Conservation (phyloP, 2,113 vertebrate species). For the Dasyurus viverrinus region DNA sequence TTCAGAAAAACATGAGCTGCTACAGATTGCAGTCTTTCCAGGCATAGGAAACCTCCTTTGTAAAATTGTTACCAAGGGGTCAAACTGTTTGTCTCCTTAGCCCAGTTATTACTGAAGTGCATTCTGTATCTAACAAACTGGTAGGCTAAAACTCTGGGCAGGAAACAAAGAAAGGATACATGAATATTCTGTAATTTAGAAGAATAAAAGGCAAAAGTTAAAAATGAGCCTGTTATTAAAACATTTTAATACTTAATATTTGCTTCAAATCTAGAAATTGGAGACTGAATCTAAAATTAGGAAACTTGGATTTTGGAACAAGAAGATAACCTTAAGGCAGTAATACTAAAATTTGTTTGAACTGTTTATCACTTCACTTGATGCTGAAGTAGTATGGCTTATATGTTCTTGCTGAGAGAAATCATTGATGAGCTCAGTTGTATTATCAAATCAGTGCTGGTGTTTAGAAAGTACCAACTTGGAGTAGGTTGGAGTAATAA, state of each 20-base stretch:
- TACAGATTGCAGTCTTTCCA: slow-evolving; percentile 43
- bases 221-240: slow-evolving; percentile 26
- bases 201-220: slow-evolving; percentile 33
- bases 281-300: not conserved
- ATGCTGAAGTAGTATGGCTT: not conserved
- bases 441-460: not conserved
- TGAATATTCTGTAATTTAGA: slow-evolving; percentile 2
- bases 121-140: slow-evolving; percentile 27
- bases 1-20: slow-evolving; percentile 48
- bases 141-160: slow-evolving; percentile 17
- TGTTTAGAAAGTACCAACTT: not conserved
- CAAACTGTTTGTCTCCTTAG: slow-evolving; percentile 47
- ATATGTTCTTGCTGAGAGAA: slow-evolving; percentile 30
- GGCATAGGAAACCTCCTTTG: slow-evolving; percentile 40
- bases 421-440: not conserved
- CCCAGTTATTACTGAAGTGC: slow-evolving; percentile 52
- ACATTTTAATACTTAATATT: not conserved
- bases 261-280: slow-evolving; percentile 44
- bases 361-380: not conserved
- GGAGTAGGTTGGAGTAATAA: not conserved
- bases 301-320: not conserved
- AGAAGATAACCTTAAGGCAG: not conserved
- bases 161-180: slow-evolving; percentile 71
- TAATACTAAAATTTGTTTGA: not conserved
- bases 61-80: slow-evolving; percentile 39